Evolutionary conservation across 2,113 vertebrate genomes (phyloP).

Genomic region (Crotalus horridus): DNA sequence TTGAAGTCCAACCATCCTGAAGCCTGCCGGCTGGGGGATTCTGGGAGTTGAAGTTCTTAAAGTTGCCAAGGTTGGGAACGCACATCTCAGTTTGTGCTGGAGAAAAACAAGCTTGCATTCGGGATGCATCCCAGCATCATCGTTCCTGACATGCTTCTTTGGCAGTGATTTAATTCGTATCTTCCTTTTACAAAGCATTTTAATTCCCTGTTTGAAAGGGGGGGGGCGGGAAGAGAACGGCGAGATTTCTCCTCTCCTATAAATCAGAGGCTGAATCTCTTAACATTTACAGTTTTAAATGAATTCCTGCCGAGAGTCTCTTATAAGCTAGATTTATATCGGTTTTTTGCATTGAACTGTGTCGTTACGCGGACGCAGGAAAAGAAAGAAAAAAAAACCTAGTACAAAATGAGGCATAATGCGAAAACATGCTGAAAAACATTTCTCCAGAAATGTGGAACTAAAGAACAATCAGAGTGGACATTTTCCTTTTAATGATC

Average conservation of each 20-base stretch:
- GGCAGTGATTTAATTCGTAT: constrained; percentile 29
- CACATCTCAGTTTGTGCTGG: background rate
- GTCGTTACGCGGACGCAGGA: constrained; percentile 67
- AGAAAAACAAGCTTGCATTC: background rate
- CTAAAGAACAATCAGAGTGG: constrained; percentile 66
- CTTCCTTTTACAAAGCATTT: constrained; percentile 51
- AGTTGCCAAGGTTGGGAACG: too few relatives aligned
- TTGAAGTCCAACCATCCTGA: too few relatives aligned
- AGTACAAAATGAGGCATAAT: constrained; percentile 76
- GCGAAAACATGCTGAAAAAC: constrained; percentile 79
- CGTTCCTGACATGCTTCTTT: background rate
- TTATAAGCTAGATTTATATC: constrained; percentile 84
- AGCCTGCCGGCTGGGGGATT: too few relatives aligned
- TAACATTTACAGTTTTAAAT: constrained; percentile 81
- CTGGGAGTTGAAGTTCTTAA: too few relatives aligned
- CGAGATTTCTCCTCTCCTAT: constrained; percentile 30
- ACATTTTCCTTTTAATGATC: constrained; percentile 68
- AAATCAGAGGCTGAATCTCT: constrained; percentile 75
- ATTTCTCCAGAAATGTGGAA: constrained; percentile 69
- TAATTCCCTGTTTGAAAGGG: constrained; percentile 60
- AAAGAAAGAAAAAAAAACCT: constrained; percentile 52
- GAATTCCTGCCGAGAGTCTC: constrained; percentile 82
- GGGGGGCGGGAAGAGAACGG: constrained; percentile 41
- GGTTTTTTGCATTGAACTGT: constrained; percentile 77
- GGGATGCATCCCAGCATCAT: background rate